Conservation (phyloP, 2,113 vertebrate species). For the Dryoscopus gambensis region DNA sequence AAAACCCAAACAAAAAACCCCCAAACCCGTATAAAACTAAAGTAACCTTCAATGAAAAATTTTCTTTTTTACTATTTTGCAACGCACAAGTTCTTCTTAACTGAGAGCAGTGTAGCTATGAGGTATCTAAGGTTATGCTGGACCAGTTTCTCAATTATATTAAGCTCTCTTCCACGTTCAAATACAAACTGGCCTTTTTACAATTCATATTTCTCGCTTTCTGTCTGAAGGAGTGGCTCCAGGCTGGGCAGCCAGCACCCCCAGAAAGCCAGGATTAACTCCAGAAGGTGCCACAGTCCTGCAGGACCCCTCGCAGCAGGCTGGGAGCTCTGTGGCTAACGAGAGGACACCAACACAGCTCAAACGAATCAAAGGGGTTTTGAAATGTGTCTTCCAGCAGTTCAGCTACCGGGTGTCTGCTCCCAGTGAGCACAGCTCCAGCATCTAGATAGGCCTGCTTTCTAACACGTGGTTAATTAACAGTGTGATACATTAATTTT, state of each 20-base stretch:
- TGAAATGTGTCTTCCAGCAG: not conserved
- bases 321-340: not conserved
- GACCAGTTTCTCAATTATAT: not conserved
- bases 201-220: fast-evolving
- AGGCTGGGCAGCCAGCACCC: not conserved
- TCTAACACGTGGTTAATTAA: not conserved
- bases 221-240: not conserved
- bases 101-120: fast-evolving
- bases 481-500: not conserved
- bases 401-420: not conserved
- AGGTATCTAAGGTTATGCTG: not conserved
- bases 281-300: not conserved
- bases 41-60: not conserved
- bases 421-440: not conserved
- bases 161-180: not conserved
- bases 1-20: too few species aligned
- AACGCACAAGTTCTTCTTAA: not conserved
- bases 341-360: fast-evolving
- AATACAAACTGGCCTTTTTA: not conserved
- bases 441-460: not conserved
- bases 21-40: not conserved
- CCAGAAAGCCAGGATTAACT: not conserved
- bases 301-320: not conserved
- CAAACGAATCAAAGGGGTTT: not conserved
- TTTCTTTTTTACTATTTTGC: not conserved